Evolutionary conservation across 2,113 vertebrate genomes (phyloP).

Genomic region (Accipiter cooperii): DNA sequence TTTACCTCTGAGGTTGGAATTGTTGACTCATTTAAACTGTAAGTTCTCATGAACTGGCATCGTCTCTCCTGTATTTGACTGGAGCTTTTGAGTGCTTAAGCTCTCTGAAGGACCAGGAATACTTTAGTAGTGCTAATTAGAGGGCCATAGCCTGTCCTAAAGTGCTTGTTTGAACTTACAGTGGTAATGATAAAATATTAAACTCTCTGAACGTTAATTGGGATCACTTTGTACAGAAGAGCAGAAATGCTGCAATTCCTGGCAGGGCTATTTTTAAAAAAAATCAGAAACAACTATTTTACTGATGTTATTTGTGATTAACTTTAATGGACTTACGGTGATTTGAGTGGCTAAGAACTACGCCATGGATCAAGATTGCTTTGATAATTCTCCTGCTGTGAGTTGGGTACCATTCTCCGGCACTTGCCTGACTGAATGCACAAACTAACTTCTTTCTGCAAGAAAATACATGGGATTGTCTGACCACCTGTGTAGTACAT

Average conservation of each 20-base stretch:
- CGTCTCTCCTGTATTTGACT: neutral
- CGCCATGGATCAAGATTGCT: neutral
- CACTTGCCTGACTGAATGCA: neutral
- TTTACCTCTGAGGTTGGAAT: neutral
- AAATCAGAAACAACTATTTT: neutral
- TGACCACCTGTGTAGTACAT: neutral
- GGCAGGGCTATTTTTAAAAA: neutral
- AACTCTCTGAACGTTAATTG: neutral
- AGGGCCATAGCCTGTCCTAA: neutral
- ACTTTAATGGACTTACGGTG: neutral
- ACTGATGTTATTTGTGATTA: neutral
- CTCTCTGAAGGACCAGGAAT: neutral
- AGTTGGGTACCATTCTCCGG: neutral
- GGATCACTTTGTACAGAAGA: neutral
- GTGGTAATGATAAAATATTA: neutral
- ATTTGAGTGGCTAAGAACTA: neutral
- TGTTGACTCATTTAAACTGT: neutral
- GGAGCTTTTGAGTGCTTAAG: neutral
- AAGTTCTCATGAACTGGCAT: neutral
- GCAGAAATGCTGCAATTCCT: neutral
- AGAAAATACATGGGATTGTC: neutral
- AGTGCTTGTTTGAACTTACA: neutral
- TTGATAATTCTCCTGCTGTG: neutral
- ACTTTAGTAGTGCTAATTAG: neutral
- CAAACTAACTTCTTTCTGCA: neutral